Evolutionary conservation across 2,888 invertebrate species (phyloP).

Genomic region (Julus scanicus): DNA sequence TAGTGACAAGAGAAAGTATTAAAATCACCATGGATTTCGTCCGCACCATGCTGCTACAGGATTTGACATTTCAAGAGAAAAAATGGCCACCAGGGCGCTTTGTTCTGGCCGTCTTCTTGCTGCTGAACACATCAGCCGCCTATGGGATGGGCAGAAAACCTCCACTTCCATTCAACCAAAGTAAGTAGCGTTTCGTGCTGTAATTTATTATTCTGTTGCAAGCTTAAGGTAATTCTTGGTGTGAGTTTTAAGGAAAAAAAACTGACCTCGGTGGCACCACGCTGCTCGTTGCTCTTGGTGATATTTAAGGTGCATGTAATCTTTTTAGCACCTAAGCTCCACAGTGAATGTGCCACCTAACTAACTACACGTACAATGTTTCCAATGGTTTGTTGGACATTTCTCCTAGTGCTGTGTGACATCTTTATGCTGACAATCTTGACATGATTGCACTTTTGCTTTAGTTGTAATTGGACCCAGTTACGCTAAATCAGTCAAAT

Average conservation of each 20-base stretch:
- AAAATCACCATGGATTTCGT: background rate
- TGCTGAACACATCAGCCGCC: background rate
- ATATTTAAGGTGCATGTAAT: background rate
- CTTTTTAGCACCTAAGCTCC: constrained; percentile 2
- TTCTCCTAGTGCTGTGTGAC: too few species aligned
- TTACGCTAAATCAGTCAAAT: too few species aligned
- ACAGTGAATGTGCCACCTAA: background rate
- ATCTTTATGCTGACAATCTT: background rate
- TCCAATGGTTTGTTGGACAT: background rate
- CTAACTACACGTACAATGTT: background rate
- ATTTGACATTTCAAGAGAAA: background rate
- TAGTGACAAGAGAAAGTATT: background rate
- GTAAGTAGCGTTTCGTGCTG: constrained; percentile 12
- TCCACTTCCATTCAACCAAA: constrained; percentile 37
- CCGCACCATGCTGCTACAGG: background rate
- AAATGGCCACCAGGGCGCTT: background rate
- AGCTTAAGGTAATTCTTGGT: constrained; percentile 8
- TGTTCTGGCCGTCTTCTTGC: background rate
- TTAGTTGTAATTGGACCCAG: too few species aligned
- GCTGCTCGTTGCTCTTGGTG: background rate
- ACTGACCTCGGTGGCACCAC: background rate
- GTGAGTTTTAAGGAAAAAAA: background rate
- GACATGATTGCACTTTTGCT: too few species aligned
- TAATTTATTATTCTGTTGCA: background rate
- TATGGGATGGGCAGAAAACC: constrained; percentile 21